phyloP scores from a whole-genome alignment of 2,113 vertebrate genomes.

The Anhinga anhinga region DNA sequence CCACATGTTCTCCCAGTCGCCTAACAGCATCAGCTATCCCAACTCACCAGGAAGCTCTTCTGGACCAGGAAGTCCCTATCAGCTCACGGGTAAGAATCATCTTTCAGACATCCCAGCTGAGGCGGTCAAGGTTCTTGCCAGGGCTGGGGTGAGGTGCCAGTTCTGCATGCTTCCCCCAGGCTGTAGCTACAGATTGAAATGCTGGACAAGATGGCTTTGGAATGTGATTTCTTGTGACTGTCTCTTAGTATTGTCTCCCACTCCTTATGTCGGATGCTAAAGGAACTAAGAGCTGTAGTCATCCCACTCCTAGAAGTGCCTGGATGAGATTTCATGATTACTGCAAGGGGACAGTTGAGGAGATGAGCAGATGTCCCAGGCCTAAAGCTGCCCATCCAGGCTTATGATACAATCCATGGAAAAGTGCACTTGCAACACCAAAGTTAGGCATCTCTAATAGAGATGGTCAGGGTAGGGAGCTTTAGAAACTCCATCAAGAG shows the following conservation, averaged over 20 bases:
- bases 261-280: neutral
- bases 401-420: neutral
- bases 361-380: neutral
- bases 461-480: neutral
- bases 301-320: neutral
- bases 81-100: constrained; percentile 81
- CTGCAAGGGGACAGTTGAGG: neutral
- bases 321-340: neutral
- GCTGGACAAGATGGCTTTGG: neutral
- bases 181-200: neutral
- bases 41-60: constrained; percentile 86
- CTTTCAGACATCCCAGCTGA: neutral
- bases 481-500: neutral
- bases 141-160: neutral
- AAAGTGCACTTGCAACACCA: neutral
- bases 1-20: constrained; percentile 82
- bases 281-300: neutral
- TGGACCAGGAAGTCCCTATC: constrained; percentile 87
- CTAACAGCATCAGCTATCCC: constrained; percentile 82
- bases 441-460: neutral
- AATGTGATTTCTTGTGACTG: neutral
- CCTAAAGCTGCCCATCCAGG: neutral
- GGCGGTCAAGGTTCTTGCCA: neutral
- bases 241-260: neutral
- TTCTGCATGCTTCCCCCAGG: neutral